These are phyloP conservation scores for Limonius californicus DNA, from an alignment of 1,140 invertebrate species.

Conservation along the genomic window DNA sequence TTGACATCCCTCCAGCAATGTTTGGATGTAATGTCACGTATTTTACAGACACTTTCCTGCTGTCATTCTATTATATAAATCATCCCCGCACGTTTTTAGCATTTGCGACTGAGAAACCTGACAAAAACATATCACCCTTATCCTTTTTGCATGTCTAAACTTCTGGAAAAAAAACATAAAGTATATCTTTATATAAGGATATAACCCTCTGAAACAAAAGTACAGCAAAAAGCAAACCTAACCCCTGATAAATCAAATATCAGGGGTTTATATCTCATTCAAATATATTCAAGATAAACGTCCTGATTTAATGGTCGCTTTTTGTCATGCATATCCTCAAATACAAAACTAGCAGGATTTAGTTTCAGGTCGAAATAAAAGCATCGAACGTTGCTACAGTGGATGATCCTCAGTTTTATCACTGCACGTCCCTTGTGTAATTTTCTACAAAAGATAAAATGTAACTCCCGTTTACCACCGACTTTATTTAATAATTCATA, in stretches of 20 bases:
- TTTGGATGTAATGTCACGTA: conserved; percentile 24
- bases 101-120: conserved; percentile 22
- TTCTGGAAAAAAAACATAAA: neutral
- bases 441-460: too few relatives aligned
- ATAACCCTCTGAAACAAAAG: neutral
- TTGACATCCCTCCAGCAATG: conserved; percentile 21
- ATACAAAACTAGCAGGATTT: too few relatives aligned
- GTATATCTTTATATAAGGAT: neutral
- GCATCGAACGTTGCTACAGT: too few relatives aligned
- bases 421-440: too few relatives aligned
- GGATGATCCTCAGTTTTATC: too few relatives aligned
- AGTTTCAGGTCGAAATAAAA: too few relatives aligned
- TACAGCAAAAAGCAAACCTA: neutral
- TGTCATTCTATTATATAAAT: conserved; percentile 23
- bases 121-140: conserved; percentile 24
- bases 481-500: too few relatives aligned
- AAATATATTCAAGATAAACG: neutral
- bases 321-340: too few relatives aligned
- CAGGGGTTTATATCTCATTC: neutral
- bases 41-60: conserved; percentile 25
- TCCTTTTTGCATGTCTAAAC: conserved; percentile 17
- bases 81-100: conserved; percentile 22
- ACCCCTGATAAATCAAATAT: neutral
- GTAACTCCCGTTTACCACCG: too few relatives aligned
- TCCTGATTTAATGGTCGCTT: neutral